Evolutionary conservation across 2,888 invertebrate species (phyloP).

Genomic region (Anodontia alba): DNA sequence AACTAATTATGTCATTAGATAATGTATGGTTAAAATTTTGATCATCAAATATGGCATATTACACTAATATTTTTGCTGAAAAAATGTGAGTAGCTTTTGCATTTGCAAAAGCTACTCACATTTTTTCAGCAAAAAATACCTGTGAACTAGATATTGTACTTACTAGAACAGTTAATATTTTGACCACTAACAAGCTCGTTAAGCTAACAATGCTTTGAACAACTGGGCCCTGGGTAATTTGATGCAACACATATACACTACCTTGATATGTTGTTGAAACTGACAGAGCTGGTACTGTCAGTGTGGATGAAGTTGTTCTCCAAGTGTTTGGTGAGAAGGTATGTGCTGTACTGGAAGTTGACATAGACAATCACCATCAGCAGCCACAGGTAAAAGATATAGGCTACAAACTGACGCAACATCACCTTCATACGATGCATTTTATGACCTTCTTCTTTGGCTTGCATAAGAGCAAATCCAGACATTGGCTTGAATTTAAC

Average conservation of each 20-base stretch:
- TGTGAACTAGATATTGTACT: too few relatives aligned
- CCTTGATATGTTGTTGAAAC: constrained; percentile 67
- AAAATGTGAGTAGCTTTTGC: too few relatives aligned
- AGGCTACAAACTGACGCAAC: constrained; percentile 74
- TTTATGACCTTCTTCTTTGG: constrained; percentile 77
- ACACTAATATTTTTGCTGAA: too few relatives aligned
- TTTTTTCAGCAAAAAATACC: too few relatives aligned
- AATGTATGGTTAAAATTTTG: too few relatives aligned
- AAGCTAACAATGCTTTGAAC: too few relatives aligned
- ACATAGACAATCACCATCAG: constrained; percentile 75
- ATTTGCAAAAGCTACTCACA: too few relatives aligned
- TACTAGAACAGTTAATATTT: too few relatives aligned
- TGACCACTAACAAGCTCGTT: too few relatives aligned
- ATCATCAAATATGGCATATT: too few relatives aligned
- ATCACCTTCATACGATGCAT: constrained; percentile 75
- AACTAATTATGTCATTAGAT: too few relatives aligned
- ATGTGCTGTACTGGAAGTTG: constrained; percentile 65
- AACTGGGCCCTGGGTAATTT: too few relatives aligned
- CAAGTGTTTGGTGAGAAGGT: constrained; percentile 62
- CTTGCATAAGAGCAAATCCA: constrained; percentile 81
- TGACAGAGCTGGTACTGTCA: constrained; percentile 40
- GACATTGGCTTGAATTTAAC: constrained; percentile 78
- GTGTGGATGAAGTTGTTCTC: constrained; percentile 59
- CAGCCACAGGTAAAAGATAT: constrained; percentile 74
- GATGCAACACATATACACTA: constrained; percentile 23